phyloP scores from a whole-genome alignment of 2,888 invertebrate species.

The Acanthopleura granulata region DNA sequence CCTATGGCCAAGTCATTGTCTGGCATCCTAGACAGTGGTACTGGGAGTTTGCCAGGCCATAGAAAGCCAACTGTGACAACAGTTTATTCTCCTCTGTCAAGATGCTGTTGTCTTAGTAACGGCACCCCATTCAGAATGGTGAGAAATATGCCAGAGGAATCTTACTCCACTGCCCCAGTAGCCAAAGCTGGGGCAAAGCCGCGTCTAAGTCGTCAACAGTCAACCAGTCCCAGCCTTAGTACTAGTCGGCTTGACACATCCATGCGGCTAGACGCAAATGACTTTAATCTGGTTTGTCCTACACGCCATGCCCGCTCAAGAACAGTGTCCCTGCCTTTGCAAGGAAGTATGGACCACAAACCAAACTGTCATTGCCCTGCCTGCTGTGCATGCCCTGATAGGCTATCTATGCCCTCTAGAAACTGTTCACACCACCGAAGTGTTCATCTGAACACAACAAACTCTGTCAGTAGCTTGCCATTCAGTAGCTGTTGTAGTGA shows the following conservation, averaged over 20 bases:
- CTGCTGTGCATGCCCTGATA: conserved; percentile 36
- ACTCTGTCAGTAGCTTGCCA: neutral
- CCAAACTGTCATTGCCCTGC: conserved; percentile 37
- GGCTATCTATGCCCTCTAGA: neutral
- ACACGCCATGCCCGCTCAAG: neutral
- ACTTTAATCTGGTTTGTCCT: neutral
- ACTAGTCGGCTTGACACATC: conserved; percentile 18
- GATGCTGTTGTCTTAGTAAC: too few species aligned
- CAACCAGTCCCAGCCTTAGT: neutral
- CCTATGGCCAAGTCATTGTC: neutral
- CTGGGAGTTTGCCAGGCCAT: neutral
- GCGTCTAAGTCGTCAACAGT: neutral
- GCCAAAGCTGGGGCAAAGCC: neutral
- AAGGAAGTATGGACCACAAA: conserved; percentile 2
- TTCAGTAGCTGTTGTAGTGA: conserved; percentile 6
- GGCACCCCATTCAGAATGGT: neutral
- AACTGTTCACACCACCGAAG: conserved; percentile 11
- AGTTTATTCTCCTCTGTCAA: too few species aligned
- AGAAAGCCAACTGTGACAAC: too few species aligned
- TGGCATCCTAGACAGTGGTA: neutral
- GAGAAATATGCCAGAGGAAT: neutral
- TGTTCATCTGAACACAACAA: neutral
- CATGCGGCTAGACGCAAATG: neutral
- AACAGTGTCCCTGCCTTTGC: conserved; percentile 2
- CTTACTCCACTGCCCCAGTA: neutral